Conservation (phyloP, 1,140 invertebrate genomes). For the Kradibia gibbosae region DNA sequence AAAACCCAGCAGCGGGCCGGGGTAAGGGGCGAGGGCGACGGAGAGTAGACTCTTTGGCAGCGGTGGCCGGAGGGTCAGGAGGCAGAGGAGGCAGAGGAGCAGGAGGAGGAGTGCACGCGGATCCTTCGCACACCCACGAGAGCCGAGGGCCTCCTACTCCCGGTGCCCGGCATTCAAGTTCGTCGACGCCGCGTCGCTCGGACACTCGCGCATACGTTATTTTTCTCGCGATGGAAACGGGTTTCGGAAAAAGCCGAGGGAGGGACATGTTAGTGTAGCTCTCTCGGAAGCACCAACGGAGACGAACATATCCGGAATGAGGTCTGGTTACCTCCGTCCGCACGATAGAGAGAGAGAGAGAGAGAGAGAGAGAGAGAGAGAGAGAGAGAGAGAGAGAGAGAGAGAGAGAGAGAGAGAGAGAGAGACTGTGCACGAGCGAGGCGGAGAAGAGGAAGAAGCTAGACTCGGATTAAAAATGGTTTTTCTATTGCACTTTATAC, state of each 20-base stretch:
- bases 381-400: neutral
- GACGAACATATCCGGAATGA: neutral
- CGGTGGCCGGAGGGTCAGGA: too few relatives aligned
- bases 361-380: neutral
- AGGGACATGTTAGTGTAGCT: neutral
- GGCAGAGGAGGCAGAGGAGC: neutral
- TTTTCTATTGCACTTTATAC: neutral
- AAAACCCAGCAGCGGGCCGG: too few relatives aligned
- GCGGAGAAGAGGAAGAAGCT: neutral
- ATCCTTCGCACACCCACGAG: neutral
- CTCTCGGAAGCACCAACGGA: neutral
- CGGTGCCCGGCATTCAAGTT: neutral
- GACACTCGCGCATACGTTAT: neutral
- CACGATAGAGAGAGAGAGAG: too few relatives aligned
- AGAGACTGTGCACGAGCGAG: too few relatives aligned
- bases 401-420: neutral
- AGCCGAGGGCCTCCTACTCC: neutral
- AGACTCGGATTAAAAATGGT: neutral
- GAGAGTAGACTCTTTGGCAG: too few relatives aligned
- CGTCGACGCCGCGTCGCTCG: neutral
- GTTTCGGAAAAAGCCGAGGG: constrained; percentile 33
- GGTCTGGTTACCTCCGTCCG: too few relatives aligned
- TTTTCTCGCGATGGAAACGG: constrained; percentile 23
- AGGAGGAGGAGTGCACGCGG: neutral
- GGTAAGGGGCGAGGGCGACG: too few relatives aligned